Evolutionary conservation across 1,140 invertebrate species (phyloP), one percentile per base, ranked within the genome.

Genomic region (Carcinoscorpius rotundicauda): DNA sequence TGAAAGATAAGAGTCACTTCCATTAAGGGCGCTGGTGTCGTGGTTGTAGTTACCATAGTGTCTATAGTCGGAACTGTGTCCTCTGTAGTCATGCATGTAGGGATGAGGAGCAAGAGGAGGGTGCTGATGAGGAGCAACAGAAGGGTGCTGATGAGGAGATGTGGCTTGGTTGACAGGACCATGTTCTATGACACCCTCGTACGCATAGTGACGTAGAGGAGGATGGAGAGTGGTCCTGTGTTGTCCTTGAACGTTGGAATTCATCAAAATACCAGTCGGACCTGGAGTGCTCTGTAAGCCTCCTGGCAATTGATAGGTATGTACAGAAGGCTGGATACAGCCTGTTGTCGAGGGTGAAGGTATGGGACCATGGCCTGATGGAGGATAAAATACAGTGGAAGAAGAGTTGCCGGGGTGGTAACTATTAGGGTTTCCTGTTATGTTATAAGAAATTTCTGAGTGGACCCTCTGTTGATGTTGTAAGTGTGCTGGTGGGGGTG

Each of bases 131-230:
- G 58, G 62, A 3, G 66, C 57, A 48, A 61, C 61, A 51, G 66
- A 52, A 6, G 62, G 51, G 51, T 63, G 64, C 8, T 58, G 51
- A 5, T 60, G 60, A 49, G 29, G 29, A 29, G 29, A 29, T 29
- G 29, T 29, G 29, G 11, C 61, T 52, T 66, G 64, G 6, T 61
- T 9, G 29, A 29, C 29, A 10, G 64, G 64, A 6, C 64, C 51
- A 10, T 50, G 49, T 51, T 68, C 64, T 5, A 65, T 60, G 51
- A 64, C 56, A 51, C 65, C 62, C 4, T 29, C 29, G 29, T 29
- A 59, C 61, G 58, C 60, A 66, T 53, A 64, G 61, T 11, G 67
- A 65, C 52, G 57, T 62, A 48, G 64, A 64, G 5, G 53, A 61
- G 4, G 67, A 61, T 9, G 67, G 10, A 9, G 29, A 3, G 10